Evolutionary conservation across 2,797 vertebrate genomes (phyloP).

Genomic region (Xenops minutus): DNA sequence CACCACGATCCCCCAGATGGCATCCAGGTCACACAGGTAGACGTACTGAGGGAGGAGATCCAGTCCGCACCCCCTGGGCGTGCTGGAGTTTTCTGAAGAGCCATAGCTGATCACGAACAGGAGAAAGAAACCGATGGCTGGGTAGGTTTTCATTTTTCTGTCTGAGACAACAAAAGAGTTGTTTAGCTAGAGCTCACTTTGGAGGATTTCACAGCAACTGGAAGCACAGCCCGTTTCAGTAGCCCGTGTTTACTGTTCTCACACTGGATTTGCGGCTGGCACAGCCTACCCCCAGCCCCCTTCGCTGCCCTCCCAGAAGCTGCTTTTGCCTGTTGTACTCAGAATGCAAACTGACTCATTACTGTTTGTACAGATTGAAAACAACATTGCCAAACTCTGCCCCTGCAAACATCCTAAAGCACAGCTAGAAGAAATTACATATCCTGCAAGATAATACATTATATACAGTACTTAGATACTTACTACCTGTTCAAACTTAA

Average conservation of each 20-base stretch:
- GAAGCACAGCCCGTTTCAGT: not conserved
- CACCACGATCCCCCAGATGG: constrained; percentile 92
- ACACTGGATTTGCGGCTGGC: not conserved
- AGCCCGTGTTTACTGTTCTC: not conserved
- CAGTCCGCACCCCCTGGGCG: constrained; percentile 88
- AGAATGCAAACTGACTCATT: not conserved
- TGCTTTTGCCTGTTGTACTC: not conserved
- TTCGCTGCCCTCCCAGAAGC: constrained; percentile 8
- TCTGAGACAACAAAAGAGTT: constrained; percentile 18
- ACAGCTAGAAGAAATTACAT: not conserved
- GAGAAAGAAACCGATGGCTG: constrained; percentile 79
- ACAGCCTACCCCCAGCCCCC: not conserved
- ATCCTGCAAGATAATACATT: not conserved
- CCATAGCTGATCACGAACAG: constrained; percentile 80
- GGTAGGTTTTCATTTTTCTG: constrained; percentile 78
- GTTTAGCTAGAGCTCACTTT: not conserved
- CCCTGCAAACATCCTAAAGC: not conserved
- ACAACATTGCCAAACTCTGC: not conserved
- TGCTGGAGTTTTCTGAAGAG: constrained; percentile 80
- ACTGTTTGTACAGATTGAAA: not conserved
- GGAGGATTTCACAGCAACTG: not conserved
- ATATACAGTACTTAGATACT: not conserved
- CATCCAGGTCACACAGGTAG: constrained; percentile 92
- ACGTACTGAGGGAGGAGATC: constrained; percentile 87
- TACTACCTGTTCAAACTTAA: not conserved